Evolutionary conservation across 1,140 invertebrate species (phyloP), one percentile per base, ranked within the genome.

Genomic region (Drosophila carrolli): DNA sequence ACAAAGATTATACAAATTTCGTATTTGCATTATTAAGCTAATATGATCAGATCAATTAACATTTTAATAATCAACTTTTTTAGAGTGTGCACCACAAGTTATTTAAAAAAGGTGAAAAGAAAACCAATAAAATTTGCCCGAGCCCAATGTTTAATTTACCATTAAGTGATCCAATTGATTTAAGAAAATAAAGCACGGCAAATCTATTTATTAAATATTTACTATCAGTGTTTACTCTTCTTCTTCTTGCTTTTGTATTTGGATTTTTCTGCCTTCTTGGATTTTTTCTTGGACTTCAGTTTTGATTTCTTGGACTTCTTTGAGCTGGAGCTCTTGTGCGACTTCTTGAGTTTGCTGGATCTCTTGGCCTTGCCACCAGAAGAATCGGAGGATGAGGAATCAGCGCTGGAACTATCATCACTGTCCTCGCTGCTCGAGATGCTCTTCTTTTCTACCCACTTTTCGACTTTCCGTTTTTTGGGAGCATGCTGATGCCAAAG

Each of bases 251-350:
- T 13, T 14, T 89, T 89, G 40, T 75, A 73, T 37, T 65, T 76
- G n/a, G 76, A 57, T 60, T 70, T 80, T 3, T 89, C 91, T 29
- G 72, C 74, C 68, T 91, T 92, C 23, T 88, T 91, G 1, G 91
- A 81, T 51, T 91, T 92, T 66, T 91, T 90, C 67, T 92, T 88
- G 0, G 55, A 32, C 14, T 88, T 88, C 9, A 71, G 43, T 37
- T 88, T 81, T 0, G 82, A 65, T 62, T 83, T 79, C 47, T 82
- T 89, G 3, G 79, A 68, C 50, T 86, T 91, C 46, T 91, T 91
- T 4, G 75, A 65, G 19, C 66, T 68, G 14, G 57, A 57, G 14
- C 56, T 85, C 11, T 84, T 84, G 40, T 91, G 89, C 2, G 77
- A 65, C 37, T 81, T 86, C 46, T 84, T 91, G 1, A 62, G 16